Evolutionary conservation across 1,140 invertebrate species (phyloP), one percentile per base, ranked within the genome.

Genomic region (Cephus cinctus): DNA sequence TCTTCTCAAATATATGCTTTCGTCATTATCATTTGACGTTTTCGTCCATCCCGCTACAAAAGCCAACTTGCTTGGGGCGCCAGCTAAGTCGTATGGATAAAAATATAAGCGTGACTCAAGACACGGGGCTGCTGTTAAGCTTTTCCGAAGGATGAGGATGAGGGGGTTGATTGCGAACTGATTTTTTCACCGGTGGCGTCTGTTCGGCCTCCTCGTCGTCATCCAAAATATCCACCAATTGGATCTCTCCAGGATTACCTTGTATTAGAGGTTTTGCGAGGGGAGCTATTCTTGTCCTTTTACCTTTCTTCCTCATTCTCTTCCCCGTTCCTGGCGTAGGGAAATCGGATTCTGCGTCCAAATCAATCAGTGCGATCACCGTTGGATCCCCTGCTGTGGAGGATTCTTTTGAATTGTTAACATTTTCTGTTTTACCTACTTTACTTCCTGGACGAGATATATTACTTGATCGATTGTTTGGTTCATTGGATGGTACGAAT

Each of bases 191-290:
- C 2, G 57, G 47, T 15, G 45, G 52, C 22, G 52, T 40, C 6
- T 56, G 50, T 14, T 56, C n/a, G n/a, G n/a, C n/a, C n/a, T n/a
- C 52, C 5, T 63, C 62, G 2, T 70, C 67, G 1, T 59, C 57
- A 16, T 67, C 61, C 5, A 52, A 21, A 1, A 55, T 16, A 2
- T 67, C 55, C 18, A 55, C 32, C 12, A 41, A 22, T 16, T 61
- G 54, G 9, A 55, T 43, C 14, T 62, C 50, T 8, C 34, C 14
- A 30, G 39, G 8, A 8, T 53, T 57, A 8, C 39, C 42, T 2
- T 36, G 38, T 22, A 43, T 50, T 12, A 39, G 15, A 2, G 46
- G n/a, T 35, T 62, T 58, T 5, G 41, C 21, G 5, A 40, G 43
- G 2, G 49, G 15, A 14, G 25, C 39, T 12, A 55, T 9, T 5